Base-by-base conservation (phyloP, 2,888 invertebrate genomes). In the Agrochola litura region DNA sequence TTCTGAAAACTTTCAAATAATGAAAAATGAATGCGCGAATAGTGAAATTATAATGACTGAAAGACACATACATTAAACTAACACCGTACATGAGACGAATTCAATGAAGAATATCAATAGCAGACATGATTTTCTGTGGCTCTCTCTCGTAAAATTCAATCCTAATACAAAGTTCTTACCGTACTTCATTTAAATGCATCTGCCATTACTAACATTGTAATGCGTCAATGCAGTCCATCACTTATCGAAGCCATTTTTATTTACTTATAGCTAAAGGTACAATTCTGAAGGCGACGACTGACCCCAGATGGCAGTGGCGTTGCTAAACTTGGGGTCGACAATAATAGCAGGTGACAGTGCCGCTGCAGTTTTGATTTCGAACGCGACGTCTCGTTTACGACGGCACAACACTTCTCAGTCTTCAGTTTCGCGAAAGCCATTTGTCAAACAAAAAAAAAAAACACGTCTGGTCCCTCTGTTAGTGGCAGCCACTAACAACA, bases 181-280 rank as follows among this genome's bases (percentile, higher is more conserved):
- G 3, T n/a, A 43, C 10, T 63, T 67, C 37, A 67, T 83, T 70
- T 63, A 22, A 73, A 83, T 72, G 58, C 60, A 46, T 63, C 46
- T 73, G 4, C 56, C 46, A 25, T 54, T 49, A 25, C 63, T 8
- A 16, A 49, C 69, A 76, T 76, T 87, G 41, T 66, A 76, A 69
- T 83, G 67, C 61, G 60, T 79, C 63, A 72, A 54, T 68, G 56
- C 61, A 43, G 52, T 74, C 63, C 60, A 76, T 79, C 79, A 82
- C 52, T 63, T 82, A 70, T 74, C 60, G 67, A 75, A 69, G 67
- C 19, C 67, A 63, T 67, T 78, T 77, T 78, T 76, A 67, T 75
- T 58, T 30, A n/a, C n/a, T 19, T 37, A 19, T n/a, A 76, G 19
- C n/a, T 73, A 9, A 75, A 73, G 76, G 56, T 37, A 46, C 10